Percentiles rank a stretch among this genome's conserved stretches.
These are phyloP conservation scores for Alosa sapidissima DNA, from an alignment of 2,797 vertebrate species.

Conservation along the genomic window DNA sequence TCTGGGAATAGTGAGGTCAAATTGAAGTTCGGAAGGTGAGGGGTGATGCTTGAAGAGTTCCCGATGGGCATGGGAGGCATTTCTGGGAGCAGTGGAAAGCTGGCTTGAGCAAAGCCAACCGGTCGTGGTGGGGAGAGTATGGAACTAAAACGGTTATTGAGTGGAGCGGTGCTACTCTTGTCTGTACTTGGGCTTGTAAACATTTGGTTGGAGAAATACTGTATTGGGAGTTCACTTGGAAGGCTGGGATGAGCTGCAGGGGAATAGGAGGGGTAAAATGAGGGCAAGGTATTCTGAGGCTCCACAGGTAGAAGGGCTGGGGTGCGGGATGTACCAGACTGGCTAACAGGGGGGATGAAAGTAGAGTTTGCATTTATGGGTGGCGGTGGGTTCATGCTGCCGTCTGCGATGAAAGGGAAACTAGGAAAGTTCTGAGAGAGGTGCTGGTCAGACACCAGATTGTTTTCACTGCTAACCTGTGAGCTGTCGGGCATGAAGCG, in stretches of 20 bases:
- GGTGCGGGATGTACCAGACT: conserved; percentile 85
- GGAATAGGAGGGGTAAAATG: conserved; percentile 96
- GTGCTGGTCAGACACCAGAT: conserved; percentile 88
- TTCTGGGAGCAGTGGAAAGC: conserved; percentile 95
- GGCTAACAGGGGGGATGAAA: conserved; percentile 95
- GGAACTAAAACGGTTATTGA: conserved; percentile 97
- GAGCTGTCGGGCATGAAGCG: conserved; percentile 90
- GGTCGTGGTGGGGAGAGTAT: conserved; percentile 95
- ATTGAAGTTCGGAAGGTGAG: conserved; percentile 96
- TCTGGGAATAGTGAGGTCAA: conserved; percentile 96
- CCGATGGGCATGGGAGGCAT: conserved; percentile 95
- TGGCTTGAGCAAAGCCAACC: conserved; percentile 93
- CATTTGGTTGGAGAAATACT: conserved; percentile 98
- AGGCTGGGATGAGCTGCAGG: conserved; percentile 96
- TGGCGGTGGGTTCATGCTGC: conserved; percentile 91
- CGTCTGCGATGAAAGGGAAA: conserved; percentile 93
- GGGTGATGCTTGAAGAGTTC: conserved; percentile 86
- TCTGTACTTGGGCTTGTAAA: conserved; percentile 93
- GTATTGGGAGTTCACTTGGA: conserved; percentile 92
- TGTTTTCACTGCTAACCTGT: conserved; percentile 86
- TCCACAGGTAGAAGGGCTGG: conserved; percentile 94
- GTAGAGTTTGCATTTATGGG: conserved; percentile 93
- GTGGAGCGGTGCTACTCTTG: conserved; percentile 83
- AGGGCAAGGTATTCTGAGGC: conserved; percentile 93
- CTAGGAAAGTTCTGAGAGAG: conserved; percentile 91